phyloP scores from a whole-genome alignment of 2,888 invertebrate genomes.

The Ormyrus rosae region DNA sequence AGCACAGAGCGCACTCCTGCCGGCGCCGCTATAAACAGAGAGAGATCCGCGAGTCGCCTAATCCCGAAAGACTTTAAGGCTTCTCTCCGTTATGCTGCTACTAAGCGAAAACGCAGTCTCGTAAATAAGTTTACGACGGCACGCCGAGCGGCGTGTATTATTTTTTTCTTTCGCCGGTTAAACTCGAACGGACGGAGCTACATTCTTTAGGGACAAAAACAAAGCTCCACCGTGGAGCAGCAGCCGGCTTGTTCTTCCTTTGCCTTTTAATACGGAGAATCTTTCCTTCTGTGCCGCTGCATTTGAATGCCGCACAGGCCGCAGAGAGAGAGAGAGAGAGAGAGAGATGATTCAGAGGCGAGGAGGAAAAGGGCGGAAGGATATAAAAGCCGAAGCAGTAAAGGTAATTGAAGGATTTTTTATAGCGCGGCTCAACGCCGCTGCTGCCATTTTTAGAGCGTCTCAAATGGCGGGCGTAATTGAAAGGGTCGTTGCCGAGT shows the following conservation, averaged over 20 bases:
- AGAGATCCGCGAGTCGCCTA: constrained; percentile 16
- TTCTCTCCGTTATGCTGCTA: too few species aligned
- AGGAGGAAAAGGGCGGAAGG: too few species aligned
- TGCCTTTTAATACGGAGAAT: constrained; percentile 7
- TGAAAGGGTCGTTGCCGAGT: too few species aligned
- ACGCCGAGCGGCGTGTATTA: neutral
- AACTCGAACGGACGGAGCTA: neutral
- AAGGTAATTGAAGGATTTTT: neutral
- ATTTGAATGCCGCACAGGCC: constrained; percentile 10
- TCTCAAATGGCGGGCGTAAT: too few species aligned
- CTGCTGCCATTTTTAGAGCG: too few species aligned
- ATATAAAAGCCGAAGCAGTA: neutral
- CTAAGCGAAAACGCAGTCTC: neutral
- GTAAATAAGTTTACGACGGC: constrained; percentile 39
- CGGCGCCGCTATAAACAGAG: too few species aligned
- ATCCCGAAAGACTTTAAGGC: neutral
- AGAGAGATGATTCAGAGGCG: too few species aligned
- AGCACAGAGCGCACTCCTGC: neutral
- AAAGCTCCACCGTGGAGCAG: neutral
- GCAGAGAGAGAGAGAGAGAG: neutral
- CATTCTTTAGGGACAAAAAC: constrained; percentile 33
- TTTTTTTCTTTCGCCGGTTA: constrained; percentile 4
- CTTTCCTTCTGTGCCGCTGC: neutral
- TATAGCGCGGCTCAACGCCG: neutral
- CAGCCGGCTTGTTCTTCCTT: neutral